phyloP scores from a whole-genome alignment of 2,888 invertebrate genomes.

The Lithophane leautieri region DNA sequence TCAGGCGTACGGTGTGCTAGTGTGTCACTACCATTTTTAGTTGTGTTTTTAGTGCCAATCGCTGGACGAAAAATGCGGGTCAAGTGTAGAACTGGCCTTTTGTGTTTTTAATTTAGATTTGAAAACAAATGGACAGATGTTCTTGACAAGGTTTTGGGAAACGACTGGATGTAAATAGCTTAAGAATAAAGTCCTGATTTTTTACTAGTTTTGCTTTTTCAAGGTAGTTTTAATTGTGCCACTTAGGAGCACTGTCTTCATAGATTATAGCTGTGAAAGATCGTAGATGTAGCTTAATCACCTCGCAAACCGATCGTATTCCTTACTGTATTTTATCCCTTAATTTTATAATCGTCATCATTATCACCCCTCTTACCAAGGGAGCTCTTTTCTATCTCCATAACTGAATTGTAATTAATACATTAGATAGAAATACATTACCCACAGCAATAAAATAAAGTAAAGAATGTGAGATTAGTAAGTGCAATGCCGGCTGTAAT shows the following conservation, averaged over 20 bases:
- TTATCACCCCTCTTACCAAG: not conserved
- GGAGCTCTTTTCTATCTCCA: not conserved
- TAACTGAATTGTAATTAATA: slow-evolving; percentile 18
- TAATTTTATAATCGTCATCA: not conserved
- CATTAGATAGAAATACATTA: slow-evolving; percentile 15
- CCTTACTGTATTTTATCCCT: too few species aligned
- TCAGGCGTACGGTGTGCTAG: not conserved
- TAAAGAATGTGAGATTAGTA: slow-evolving; percentile 53
- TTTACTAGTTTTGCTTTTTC: not conserved
- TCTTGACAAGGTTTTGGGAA: not conserved
- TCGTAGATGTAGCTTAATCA: too few species aligned
- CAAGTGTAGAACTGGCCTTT: slow-evolving; percentile 15
- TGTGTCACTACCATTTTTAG: slow-evolving; percentile 39
- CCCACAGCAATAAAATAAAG: slow-evolving; percentile 44
- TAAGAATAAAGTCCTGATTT: not conserved
- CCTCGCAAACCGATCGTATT: too few species aligned
- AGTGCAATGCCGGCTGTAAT: slow-evolving; percentile 46
- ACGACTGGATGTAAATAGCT: too few species aligned
- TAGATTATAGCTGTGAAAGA: not conserved
- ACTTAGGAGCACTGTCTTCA: not conserved
- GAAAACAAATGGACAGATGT: not conserved
- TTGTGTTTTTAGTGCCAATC: too few species aligned
- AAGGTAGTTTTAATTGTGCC: not conserved
- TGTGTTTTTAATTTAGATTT: slow-evolving; percentile 7
- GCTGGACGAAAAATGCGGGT: slow-evolving; percentile 28